Evolutionary conservation across 2,797 vertebrate species (phyloP).

Genomic region (Crax fasciolata): DNA sequence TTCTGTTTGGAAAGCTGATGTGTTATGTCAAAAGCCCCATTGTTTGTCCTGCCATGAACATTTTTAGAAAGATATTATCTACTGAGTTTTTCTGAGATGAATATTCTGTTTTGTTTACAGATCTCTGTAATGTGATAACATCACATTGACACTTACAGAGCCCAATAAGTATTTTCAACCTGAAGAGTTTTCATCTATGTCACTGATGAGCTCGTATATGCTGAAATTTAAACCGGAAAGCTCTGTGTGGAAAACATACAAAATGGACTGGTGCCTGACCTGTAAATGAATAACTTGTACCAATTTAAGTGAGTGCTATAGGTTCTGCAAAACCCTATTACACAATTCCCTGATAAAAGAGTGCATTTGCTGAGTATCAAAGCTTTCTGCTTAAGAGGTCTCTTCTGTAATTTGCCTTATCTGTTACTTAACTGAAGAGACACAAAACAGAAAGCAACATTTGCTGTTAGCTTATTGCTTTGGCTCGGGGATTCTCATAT

Average conservation of each 20-base stretch:
- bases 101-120: background rate
- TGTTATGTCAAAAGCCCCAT: background rate
- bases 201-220: background rate
- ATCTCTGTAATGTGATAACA: background rate
- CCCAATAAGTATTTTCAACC: background rate
- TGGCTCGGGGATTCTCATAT: constrained; percentile 61
- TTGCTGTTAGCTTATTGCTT: constrained; percentile 67
- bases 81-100: background rate
- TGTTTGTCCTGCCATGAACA: background rate
- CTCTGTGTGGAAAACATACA: background rate
- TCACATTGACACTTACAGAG: background rate
- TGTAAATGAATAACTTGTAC: background rate
- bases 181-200: background rate
- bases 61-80: constrained; percentile 18
- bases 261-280: background rate
- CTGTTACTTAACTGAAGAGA: constrained; percentile 45
- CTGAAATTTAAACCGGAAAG: constrained; percentile 31
- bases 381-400: constrained; percentile 51
- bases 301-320: constrained; percentile 17
- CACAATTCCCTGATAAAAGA: background rate
- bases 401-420: constrained; percentile 65
- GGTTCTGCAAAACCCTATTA: constrained; percentile 43
- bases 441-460: constrained; percentile 63
- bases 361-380: constrained; percentile 29
- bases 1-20: background rate